A percentile compares a stretch with the other conserved stretches of the same genome.
These are phyloP conservation scores for Zhengitettix transpicula DNA, from an alignment of 2,888 invertebrate genomes.

Conservation along the genomic window DNA sequence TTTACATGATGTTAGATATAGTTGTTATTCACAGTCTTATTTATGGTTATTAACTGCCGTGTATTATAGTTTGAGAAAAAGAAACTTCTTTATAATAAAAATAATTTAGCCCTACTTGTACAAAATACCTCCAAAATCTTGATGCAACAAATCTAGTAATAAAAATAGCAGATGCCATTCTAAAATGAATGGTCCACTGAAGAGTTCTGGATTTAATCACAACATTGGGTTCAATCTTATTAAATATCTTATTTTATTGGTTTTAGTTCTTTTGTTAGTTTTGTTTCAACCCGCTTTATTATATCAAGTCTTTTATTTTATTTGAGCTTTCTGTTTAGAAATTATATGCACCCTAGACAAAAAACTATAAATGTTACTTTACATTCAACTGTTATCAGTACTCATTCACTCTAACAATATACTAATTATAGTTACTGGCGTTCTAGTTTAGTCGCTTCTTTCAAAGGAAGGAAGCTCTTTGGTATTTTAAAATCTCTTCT, in stretches of 20 bases:
- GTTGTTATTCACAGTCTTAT: not conserved
- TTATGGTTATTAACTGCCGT: not conserved
- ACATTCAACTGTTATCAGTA: conserved; percentile 8
- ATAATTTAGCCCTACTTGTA: not conserved
- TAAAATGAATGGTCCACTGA: not conserved
- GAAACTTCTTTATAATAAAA: not conserved
- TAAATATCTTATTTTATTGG: conserved; percentile 5
- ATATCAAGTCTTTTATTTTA: conserved; percentile 12
- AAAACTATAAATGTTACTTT: conserved; percentile 6
- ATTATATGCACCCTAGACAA: conserved; percentile 6
- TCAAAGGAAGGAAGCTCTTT: conserved; percentile 9
- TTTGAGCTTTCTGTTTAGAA: conserved; percentile 9
- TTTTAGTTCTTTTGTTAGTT: conserved; percentile 5
- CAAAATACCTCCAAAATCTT: too few relatives aligned
- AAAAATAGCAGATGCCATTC: not conserved
- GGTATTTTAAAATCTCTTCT: conserved; percentile 5
- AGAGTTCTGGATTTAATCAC: not conserved
- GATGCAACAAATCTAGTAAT: not conserved
- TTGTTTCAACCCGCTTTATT: conserved; percentile 11
- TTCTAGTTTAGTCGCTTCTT: conserved; percentile 6
- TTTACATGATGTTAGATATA: too few relatives aligned
- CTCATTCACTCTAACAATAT: conserved; percentile 7
- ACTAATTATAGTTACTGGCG: conserved; percentile 3
- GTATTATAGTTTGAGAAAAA: not conserved
- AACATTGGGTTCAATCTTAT: not conserved